Evolutionary conservation across 2,113 vertebrate genomes (phyloP), one percentile per base, ranked within the genome.

Genomic region (Psittacula cyanocephala): DNA sequence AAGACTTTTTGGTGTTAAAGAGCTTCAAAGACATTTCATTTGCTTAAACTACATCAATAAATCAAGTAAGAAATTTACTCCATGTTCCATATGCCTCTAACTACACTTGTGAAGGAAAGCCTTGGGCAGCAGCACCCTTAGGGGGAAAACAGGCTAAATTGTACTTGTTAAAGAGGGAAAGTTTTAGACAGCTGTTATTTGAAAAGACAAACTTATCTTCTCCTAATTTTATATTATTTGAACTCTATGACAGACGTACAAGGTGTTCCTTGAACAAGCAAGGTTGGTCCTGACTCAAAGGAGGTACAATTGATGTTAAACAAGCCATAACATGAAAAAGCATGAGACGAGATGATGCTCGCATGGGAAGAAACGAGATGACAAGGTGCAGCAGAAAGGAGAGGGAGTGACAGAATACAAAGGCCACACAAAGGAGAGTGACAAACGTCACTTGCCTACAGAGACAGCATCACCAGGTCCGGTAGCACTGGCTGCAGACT

Each of bases 261-360:
- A 75, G 85, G 88, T 91, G 91, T 90, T 96, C 90, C 91, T 57
- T 81, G 52, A 92, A 43, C 67, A 29, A 62, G 81, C 83, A 89
- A 69, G 81, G 91, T 74, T 62, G 68, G 76, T 60, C 90, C 85
- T 93, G 93, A 81, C 72, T 91, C 83, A 62, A 41, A 74, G 86
- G 62, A 94, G 69, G 80, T 25, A 49, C 62, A 59, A 59, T 13
- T 63, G 14, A n/a, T 64, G 41, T 8, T 4, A 0, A 43, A 84
- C 96, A 77, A 91, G 96, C 92, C 6, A 0, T 13, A 76, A 67
- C 94, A 79, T 0, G 88, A 82, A 57, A 65, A 49, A 49, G 57
- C 57, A 46, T 14, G 41, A 91, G 86, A 59, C 65, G 52, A 57
- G 88, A 81, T 28, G 43, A 78, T 49, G 76, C 79, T 93, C 4